Base-by-base conservation (phyloP, 2,888 invertebrate species). In the Eilema sororculum region DNA sequence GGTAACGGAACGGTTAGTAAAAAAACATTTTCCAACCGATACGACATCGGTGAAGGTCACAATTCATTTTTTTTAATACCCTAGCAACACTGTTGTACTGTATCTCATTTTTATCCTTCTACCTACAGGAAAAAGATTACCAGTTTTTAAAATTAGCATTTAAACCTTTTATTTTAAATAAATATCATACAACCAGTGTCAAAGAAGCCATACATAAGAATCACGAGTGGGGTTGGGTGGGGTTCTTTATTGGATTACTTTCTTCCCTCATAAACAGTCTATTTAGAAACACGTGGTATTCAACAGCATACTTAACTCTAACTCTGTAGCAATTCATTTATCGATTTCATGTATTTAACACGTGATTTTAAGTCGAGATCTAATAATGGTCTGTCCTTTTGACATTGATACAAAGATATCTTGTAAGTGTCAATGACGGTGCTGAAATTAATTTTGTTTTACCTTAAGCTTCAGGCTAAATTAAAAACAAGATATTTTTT, bases 161-260 rank as follows among this genome's bases (percentile, higher is more conserved):
- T 9, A 58, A 25, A 5, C 3, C 6, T 28, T 56, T 59, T 59
- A 59, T 59, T 59, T 59, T 2, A 28, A 67, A 12, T 37, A 37
- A 33, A 33, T 33, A 33, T 33, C 30, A 80, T 81, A 77, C 86
- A 87, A 87, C 84, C 85, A 85, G 82, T 78, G 85, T 85, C 80
- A 79, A 78, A 28, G 93, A 93, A 93, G 89, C 93, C 92, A 52
- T 89, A 89, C 78, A 77, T 81, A 72, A 75, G 81, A 85, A 85
- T 87, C 86, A 83, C 83, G 84, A 82, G 82, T 78, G n/a, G 87
- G 87, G 84, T 86, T 84, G 86, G 86, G 85, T 86, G 79, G 83
- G 86, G 86, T 78, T 83, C 82, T 86, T 87, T 91, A 94, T 93
- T 94, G 86, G 91, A 93, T 94, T 93, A 93, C 69, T 75, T 69